Conservation (phyloP, 1,140 invertebrate genomes). For the Diprion similis region DNA sequence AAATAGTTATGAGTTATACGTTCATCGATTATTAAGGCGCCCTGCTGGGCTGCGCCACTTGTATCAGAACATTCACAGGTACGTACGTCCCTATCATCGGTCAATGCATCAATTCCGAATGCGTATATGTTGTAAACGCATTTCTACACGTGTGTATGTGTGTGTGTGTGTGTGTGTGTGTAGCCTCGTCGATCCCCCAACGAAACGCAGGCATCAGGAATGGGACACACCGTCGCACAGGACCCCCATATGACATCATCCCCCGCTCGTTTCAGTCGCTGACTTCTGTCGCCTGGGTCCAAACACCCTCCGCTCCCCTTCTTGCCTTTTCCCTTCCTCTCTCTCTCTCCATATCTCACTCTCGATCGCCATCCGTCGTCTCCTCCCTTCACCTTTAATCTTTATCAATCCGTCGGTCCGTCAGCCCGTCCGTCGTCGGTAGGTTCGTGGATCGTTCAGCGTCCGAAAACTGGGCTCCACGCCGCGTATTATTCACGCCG, state of each 20-base stretch:
- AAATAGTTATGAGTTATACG: too few species aligned
- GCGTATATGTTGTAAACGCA: conserved; percentile 45
- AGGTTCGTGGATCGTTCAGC: background rate
- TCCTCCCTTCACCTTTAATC: conserved; percentile 61
- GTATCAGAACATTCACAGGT: background rate
- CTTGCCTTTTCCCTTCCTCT: conserved; percentile 16
- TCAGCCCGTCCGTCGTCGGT: conserved; percentile 7
- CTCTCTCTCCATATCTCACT: background rate
- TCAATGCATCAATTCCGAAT: conserved; percentile 49
- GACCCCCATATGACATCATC: conserved; percentile 58
- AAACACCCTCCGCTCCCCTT: conserved; percentile 42
- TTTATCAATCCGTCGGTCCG: conserved; percentile 60
- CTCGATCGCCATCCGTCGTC: conserved; percentile 31
- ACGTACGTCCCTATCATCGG: conserved; percentile 44
- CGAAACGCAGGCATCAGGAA: background rate
- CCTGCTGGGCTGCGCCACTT: background rate
- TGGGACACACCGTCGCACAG: conserved; percentile 12
- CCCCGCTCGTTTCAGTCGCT: conserved; percentile 59
- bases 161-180: too few species aligned
- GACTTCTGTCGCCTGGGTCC: conserved; percentile 62
- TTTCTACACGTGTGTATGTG: background rate
- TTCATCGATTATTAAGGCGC: background rate
- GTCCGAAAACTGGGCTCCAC: conserved; percentile 35
- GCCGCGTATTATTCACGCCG: conserved; percentile 59
- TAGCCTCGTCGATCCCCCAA: too few species aligned